Evolutionary conservation across 2,113 vertebrate genomes (phyloP).

Genomic region (Dicerorhinus sumatrensis): DNA sequence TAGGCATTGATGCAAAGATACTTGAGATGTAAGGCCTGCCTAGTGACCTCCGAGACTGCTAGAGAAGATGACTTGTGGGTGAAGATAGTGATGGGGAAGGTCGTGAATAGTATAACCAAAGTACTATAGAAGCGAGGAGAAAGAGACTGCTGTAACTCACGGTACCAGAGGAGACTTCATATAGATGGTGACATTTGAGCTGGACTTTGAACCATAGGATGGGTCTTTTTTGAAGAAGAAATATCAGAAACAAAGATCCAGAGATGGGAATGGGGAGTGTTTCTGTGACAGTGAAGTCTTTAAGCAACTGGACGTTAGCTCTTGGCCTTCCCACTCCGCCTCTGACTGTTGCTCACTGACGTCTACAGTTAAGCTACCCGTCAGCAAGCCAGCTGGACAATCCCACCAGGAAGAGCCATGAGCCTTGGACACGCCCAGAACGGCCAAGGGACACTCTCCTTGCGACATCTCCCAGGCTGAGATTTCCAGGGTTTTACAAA

Average conservation of each 20-base stretch:
- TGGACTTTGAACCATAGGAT: background rate
- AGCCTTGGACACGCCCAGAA: background rate
- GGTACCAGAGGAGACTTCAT: background rate
- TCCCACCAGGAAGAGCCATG: background rate
- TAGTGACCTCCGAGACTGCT: accelerated
- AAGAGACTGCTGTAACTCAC: background rate
- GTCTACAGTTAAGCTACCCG: background rate
- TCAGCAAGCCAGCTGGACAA: background rate
- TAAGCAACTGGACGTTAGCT: background rate
- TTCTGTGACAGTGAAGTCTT: background rate
- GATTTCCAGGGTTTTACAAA: background rate
- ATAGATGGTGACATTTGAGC: background rate
- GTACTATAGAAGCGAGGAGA: background rate
- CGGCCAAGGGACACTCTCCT: background rate
- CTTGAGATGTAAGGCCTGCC: background rate
- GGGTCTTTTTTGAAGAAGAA: background rate
- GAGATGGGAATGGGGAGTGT: background rate
- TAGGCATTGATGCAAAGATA: background rate
- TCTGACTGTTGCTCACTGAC: background rate
- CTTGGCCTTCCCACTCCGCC: background rate
- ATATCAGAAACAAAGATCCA: background rate
- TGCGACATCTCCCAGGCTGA: background rate
- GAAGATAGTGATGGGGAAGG: background rate
- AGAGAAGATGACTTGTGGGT: background rate
- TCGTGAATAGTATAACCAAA: background rate